Percentiles rank a stretch among this genome's conserved stretches.
phyloP scores from a whole-genome alignment of 2,797 vertebrate species.

The Hipposideros larvatus region DNA sequence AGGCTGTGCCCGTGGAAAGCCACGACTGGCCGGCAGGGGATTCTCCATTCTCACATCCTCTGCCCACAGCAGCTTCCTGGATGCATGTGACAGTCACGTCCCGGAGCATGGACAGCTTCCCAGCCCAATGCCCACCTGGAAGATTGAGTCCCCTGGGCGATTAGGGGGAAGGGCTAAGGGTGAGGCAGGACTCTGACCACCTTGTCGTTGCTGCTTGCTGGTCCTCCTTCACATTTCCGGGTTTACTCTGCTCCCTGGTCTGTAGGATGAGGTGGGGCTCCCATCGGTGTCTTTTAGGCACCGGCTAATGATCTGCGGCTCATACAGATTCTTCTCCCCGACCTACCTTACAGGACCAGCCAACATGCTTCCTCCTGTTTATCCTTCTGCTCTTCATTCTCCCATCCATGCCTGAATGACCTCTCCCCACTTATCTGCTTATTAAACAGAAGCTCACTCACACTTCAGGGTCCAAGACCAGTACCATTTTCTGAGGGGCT shows the following conservation, averaged over 20 bases:
- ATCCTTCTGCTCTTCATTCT: neutral
- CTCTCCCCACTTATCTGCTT: neutral
- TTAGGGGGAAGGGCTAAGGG: neutral
- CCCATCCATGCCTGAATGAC: neutral
- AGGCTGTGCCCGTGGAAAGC: neutral
- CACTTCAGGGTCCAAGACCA: neutral
- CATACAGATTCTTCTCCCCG: neutral
- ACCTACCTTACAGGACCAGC: neutral
- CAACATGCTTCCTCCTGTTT: neutral
- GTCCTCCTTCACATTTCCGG: neutral
- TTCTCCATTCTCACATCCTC: neutral
- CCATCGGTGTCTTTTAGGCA: neutral
- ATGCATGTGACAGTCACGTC: rapidly evolving
- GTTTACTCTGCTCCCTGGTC: neutral
- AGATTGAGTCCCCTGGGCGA: too few species aligned
- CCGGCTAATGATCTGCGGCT: neutral
- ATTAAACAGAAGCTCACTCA: neutral
- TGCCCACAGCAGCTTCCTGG: neutral
- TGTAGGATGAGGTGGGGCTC: neutral
- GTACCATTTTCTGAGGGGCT: neutral
- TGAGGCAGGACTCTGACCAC: neutral
- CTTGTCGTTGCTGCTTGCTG: neutral
- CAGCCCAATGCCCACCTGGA: rapidly evolving
- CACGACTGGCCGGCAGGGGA: too few species aligned
- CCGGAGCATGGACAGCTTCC: too few species aligned